These are phyloP conservation scores for Drosophila peninsularis DNA, from an alignment of 2,888 invertebrate species.

Conservation along the genomic window DNA sequence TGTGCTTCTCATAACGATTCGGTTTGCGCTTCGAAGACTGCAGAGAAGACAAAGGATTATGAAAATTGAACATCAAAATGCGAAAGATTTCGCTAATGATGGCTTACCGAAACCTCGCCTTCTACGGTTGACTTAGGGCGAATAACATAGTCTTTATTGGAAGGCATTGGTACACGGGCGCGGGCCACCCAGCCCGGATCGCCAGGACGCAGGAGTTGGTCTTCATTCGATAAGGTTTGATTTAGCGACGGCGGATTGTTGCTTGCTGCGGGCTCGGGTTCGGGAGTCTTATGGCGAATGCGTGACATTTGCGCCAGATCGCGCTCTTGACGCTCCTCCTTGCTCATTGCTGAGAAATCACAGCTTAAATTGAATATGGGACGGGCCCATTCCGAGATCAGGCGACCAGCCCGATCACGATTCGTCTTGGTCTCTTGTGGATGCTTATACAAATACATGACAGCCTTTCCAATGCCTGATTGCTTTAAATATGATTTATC, in stretches of 20 bases:
- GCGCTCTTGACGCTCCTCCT: conserved; percentile 96
- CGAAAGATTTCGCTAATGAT: too few species aligned
- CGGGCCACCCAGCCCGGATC: conserved; percentile 97
- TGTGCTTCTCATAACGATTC: conserved; percentile 95
- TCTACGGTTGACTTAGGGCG: conserved; percentile 96
- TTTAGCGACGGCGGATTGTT: conserved; percentile 86
- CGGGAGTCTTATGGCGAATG: conserved; percentile 82
- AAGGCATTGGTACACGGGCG: conserved; percentile 97
- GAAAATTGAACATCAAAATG: too few species aligned
- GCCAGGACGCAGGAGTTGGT: conserved; percentile 93
- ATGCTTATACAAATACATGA: conserved; percentile 99
- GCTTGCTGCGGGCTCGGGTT: conserved; percentile 84
- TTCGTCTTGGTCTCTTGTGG: conserved; percentile 98
- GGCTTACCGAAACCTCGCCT: conserved; percentile 91
- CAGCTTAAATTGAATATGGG: conserved; percentile 98
- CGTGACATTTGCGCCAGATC: conserved; percentile 93
- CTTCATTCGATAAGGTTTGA: conserved; percentile 87
- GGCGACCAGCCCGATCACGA: conserved; percentile 93
- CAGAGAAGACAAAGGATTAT: not conserved
- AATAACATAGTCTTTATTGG: conserved; percentile 98
- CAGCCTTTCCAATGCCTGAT: conserved; percentile 99
- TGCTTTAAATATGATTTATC: conserved; percentile 96
- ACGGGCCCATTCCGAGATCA: conserved; percentile 98
- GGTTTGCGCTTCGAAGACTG: conserved; percentile 92
- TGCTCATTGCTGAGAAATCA: conserved; percentile 95